Evolutionary conservation across 2,797 vertebrate species (phyloP).

Genomic region (Hypotaenidia okinawae): DNA sequence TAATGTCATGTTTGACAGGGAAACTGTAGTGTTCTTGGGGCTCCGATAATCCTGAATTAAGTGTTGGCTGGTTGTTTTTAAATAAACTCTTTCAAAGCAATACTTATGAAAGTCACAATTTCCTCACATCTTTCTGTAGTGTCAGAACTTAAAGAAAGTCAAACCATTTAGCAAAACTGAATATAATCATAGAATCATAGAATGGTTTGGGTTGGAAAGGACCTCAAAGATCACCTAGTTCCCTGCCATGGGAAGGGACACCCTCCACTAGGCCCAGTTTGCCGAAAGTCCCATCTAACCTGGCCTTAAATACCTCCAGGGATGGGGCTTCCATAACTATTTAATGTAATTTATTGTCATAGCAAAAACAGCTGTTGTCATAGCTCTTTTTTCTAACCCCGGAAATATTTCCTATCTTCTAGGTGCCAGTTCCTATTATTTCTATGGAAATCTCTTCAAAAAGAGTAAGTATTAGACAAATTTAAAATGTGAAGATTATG

Average conservation of each 20-base stretch:
- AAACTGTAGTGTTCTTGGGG: conserved; percentile 9
- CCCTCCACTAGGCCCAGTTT: too few species aligned
- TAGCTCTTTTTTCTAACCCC: background rate
- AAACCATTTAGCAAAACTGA: background rate
- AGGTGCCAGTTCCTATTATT: conserved; percentile 88
- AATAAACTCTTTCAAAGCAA: background rate
- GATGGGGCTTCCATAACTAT: background rate
- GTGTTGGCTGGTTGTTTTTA: background rate
- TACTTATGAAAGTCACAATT: background rate
- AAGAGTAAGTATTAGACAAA: conserved; percentile 82
- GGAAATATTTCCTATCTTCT: conserved; percentile 41
- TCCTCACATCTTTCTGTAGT: background rate
- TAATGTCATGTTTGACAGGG: conserved; percentile 39
- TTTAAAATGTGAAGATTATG: background rate
- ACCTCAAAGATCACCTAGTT: too few species aligned
- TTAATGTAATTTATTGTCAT: background rate
- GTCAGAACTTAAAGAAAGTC: background rate
- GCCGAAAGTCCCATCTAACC: too few species aligned
- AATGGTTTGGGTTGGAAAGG: too few species aligned
- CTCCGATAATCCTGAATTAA: conserved; percentile 38
- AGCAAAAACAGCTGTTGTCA: background rate
- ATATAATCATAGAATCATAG: background rate
- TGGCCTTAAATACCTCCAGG: too few species aligned
- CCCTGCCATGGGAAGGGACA: too few species aligned
- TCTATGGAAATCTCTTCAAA: conserved; percentile 95